Evolutionary conservation across 2,797 vertebrate species (phyloP), one percentile per base, ranked within the genome.

Genomic region (Alectoris magna): DNA sequence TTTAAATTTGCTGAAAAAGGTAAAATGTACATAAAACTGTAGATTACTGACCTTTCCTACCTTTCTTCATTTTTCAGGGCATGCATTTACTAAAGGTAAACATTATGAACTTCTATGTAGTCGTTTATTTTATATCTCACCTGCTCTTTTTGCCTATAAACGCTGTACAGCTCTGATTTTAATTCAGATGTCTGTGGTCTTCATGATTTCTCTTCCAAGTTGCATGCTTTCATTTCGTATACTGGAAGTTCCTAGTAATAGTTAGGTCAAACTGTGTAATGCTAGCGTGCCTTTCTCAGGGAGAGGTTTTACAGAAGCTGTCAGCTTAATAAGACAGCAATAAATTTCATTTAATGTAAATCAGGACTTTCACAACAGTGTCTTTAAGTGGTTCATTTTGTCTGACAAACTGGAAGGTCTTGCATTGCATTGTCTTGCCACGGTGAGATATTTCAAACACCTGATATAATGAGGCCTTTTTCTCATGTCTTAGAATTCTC

Each of bases 301-400:
- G 82, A 38, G 87, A 71, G 88, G 62, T 82, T 90, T 93, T 88
- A 74, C 36, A 83, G 68, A 66, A 89, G 56, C 70, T 75, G 94
- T 81, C 92, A 90, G 84, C 90, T 94, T 79, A 87, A 77, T 86
- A 94, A 62, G 36, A 39, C 4, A 68, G 68, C 48, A 91, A 69
- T 67, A 76, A 86, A 89, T 44, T 85, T 87, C 12, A 44, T 89
- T 95, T 91, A 63, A 81, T 95, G 71, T 59, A 90, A 93, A 94
- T 87, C 74, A 84, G 77, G 87, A n/a, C 84, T 79, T 84, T 53
- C 34, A 66, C 18, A 76, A 71, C 29, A 59, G 46, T 55, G 24
- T 48, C 81, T 88, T 72, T 27, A 83, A 94, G 56, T 24, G 68
- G 48, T 49, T 91, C n/a, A 22, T 91, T 94, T 95, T 73, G 71